Percentiles rank a stretch among this genome's conserved stretches.
Evolutionary conservation across 2,797 vertebrate species (phyloP).

Genomic region (Corythornis leucogaster): DNA sequence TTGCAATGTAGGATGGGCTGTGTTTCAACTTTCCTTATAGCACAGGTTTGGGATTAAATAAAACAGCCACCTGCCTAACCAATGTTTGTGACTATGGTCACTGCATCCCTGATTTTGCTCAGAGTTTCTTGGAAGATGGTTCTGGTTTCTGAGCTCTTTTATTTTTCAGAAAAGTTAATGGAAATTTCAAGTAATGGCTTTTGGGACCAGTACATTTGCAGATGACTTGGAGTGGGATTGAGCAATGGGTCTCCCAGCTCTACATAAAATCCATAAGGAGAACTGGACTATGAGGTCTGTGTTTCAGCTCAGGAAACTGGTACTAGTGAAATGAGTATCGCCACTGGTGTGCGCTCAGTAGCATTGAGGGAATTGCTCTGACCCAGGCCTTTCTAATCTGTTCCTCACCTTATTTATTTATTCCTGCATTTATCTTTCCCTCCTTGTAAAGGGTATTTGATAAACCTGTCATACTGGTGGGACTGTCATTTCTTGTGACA

Average conservation of each 20-base stretch:
- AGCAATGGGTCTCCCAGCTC: neutral
- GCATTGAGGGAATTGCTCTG: neutral
- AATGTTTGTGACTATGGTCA: neutral
- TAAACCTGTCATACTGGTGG: neutral
- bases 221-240: neutral
- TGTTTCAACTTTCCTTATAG: conserved; percentile 24
- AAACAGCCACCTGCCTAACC: neutral
- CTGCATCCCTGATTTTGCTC: neutral
- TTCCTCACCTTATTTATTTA: neutral
- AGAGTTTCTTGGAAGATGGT: neutral
- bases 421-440: neutral
- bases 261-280: neutral
- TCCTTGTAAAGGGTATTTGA: neutral
- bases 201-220: neutral
- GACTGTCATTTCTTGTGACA: neutral
- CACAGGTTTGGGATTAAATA: conserved; percentile 1
- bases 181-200: neutral
- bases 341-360: neutral
- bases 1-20: conserved; percentile 33
- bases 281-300: neutral
- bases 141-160: neutral
- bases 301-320: neutral
- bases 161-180: neutral
- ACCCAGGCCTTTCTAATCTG: neutral
- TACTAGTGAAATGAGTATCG: neutral